A percentile compares a stretch with the other conserved stretches of the same genome.
phyloP scores from a whole-genome alignment of 2,797 vertebrate species.

The Myripristis murdjan region DNA sequence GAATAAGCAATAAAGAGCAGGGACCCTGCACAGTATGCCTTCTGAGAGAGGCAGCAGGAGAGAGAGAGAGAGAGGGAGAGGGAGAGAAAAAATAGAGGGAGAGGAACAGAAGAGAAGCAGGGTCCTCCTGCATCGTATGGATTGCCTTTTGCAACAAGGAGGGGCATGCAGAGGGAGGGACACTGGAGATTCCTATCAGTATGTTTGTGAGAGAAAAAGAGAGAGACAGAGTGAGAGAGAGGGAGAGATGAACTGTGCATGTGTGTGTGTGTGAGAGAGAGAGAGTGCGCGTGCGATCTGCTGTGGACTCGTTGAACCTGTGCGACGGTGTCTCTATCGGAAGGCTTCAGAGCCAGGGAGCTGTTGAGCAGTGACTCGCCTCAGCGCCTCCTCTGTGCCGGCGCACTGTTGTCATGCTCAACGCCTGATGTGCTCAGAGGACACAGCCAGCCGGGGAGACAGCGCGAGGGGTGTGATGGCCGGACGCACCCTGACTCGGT shows the following conservation, averaged over 20 bases:
- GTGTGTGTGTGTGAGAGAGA: slow-evolving; percentile 18
- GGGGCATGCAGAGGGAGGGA: slow-evolving; percentile 71
- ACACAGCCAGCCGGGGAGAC: slow-evolving; percentile 53
- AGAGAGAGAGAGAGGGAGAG: slow-evolving; percentile 15
- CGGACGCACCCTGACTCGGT: slow-evolving; percentile 60
- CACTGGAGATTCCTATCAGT: slow-evolving; percentile 52
- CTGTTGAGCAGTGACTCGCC: slow-evolving; percentile 49
- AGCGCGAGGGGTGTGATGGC: slow-evolving; percentile 73
- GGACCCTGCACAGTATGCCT: slow-evolving; percentile 70
- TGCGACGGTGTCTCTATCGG: slow-evolving; percentile 49
- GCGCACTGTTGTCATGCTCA: slow-evolving; percentile 53
- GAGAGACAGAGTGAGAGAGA: slow-evolving; percentile 51
- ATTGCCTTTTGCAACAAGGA: slow-evolving; percentile 75
- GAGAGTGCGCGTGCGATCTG: slow-evolving; percentile 27
- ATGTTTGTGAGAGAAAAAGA: slow-evolving; percentile 51
- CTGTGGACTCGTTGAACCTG: slow-evolving; percentile 65
- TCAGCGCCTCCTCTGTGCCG: slow-evolving; percentile 46
- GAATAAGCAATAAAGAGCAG: slow-evolving; percentile 79
- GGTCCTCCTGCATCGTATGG: slow-evolving; percentile 70
- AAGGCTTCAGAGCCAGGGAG: slow-evolving; percentile 30
- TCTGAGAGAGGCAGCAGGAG: slow-evolving; percentile 58
- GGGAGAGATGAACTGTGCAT: slow-evolving; percentile 32
- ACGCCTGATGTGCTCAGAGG: slow-evolving; percentile 66
- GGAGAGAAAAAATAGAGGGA: slow-evolving; percentile 39
- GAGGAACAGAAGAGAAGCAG: slow-evolving; percentile 40